Evolutionary conservation across 1,140 invertebrate genomes (phyloP), one percentile per base, ranked within the genome.

Genomic region (Penaeus chinensis): DNA sequence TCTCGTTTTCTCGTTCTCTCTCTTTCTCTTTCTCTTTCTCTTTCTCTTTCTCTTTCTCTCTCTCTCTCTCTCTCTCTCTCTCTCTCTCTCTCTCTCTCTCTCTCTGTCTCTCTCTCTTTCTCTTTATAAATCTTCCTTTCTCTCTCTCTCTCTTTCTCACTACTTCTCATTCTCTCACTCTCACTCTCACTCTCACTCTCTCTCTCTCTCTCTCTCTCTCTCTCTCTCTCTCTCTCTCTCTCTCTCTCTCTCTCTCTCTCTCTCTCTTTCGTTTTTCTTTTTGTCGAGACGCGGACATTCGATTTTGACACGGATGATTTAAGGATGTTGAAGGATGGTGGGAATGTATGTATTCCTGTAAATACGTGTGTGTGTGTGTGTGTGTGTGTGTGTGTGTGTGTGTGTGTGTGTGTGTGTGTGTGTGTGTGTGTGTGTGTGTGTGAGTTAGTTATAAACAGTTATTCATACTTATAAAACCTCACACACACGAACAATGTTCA

Each of bases 171-270:
- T 42, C 37, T 42, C 7, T 42, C 11, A 54, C 37, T 60, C 1
- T 54, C 78, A 54, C 54, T 78, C 76, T 78, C 76, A 19, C 37
- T 20, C 3, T 80, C 11, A 3, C 3, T 60, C 47, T 80, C 79
- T 82, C 18, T 65, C 80, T 27, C 61, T 82, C n/a, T 65, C 16
- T 19, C 27, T 65, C 11, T 63, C 80, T 82, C 61, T 82, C 60
- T 82, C 13, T 32, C 61, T 82, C 27, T 7, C 4, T 42, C 7
- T 42, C 7, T 8, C 4, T 42, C 7, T 42, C 37, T 42, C 7
- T 42, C 11, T 80, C 37, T 60, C 1, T 54, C 78, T 80, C 54
- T 82, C n/a, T 65, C 0, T 19, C 27, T 65, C 0, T 63, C 80
- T 82, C 27, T 82, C 60, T 82, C 24, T 32, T 47, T 82, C 27